A percentile compares a stretch with the other conserved stretches of the same genome.
Evolutionary conservation across 2,888 invertebrate genomes (phyloP).

Genomic region (Gastracanthus pulcherrimus): DNA sequence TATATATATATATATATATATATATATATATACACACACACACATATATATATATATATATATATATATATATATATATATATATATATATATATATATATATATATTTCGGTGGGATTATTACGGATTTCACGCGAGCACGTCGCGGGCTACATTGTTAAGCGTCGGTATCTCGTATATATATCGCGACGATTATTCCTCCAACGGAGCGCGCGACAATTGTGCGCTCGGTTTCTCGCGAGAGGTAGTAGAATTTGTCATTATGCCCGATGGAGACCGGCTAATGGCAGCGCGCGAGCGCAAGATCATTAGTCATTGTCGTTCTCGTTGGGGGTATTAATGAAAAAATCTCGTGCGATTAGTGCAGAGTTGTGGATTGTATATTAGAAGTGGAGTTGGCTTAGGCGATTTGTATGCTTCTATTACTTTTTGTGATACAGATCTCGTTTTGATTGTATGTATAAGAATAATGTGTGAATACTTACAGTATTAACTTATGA

Average conservation of each 20-base stretch:
- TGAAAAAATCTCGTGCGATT: conserved; percentile 11
- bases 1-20: too few species aligned
- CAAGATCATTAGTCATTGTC: neutral
- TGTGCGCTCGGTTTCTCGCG: neutral
- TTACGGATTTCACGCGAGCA: neutral
- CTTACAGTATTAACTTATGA: neutral
- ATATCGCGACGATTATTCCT: neutral
- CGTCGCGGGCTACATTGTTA: neutral
- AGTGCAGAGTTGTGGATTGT: neutral
- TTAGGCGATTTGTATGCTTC: neutral
- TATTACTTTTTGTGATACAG: neutral
- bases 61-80: too few species aligned
- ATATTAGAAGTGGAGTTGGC: neutral
- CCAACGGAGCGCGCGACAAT: neutral
- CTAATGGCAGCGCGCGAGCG: neutral
- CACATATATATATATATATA: too few species aligned
- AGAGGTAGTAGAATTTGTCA: conserved; percentile 16
- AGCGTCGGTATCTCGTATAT: neutral
- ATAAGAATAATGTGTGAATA: neutral
- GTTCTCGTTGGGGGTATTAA: neutral
- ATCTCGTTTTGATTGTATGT: neutral
- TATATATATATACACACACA: too few species aligned
- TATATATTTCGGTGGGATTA: neutral
- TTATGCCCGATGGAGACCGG: neutral
- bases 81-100: too few species aligned